These are phyloP conservation scores for Trigoniulus corallinus DNA, from an alignment of 1,140 invertebrate species.

Conservation along the genomic window DNA sequence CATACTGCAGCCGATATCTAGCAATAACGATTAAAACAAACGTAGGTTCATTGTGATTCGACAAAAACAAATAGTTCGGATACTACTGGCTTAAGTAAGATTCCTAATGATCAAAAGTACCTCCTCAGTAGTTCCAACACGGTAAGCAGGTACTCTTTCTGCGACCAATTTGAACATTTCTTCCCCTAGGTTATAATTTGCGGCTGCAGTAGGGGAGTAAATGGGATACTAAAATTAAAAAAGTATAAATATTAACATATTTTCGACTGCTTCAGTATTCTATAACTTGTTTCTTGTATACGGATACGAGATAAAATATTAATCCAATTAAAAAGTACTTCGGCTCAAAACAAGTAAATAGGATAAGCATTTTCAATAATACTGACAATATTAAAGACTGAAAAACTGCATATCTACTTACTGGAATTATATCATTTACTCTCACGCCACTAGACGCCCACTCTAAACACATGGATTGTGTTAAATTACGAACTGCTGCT, in stretches of 20 bases:
- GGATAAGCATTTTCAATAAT: neutral
- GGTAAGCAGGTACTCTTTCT: neutral
- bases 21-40: constrained; percentile 5
- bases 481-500: constrained; percentile 34
- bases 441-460: constrained; percentile 33
- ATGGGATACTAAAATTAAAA: no score
- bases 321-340: no score
- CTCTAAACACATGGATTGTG: constrained; percentile 32
- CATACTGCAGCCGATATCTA: constrained; percentile 31
- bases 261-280: no score
- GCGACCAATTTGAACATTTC: constrained; percentile 19
- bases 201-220: constrained; percentile 29
- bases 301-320: no score
- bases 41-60: neutral
- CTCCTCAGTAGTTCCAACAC: neutral
- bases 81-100: neutral
- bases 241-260: no score
- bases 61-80: neutral
- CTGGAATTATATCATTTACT: constrained; percentile 33
- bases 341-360: no score
- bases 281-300: no score
- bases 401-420: constrained; percentile 18
- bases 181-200: constrained; percentile 25
- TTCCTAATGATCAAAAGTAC: neutral
- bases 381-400: neutral